Conservation (phyloP, 2,113 vertebrate genomes). For the Paraplagusia blochii region DNA sequence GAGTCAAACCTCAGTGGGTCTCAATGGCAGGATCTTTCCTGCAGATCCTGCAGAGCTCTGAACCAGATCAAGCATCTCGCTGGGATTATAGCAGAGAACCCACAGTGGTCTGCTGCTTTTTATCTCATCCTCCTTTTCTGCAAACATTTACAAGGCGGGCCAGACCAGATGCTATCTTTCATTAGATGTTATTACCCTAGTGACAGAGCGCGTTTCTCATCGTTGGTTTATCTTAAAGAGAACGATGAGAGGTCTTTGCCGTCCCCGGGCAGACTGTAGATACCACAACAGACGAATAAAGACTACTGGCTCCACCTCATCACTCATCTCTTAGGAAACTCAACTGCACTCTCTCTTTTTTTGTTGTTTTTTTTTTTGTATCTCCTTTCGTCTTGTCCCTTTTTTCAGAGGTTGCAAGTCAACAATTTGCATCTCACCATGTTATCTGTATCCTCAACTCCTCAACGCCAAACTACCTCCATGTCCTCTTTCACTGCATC, state of each 20-base stretch:
- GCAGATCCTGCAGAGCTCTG: slow-evolving; percentile 34
- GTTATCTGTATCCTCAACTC: too few relatives aligned
- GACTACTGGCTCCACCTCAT: slow-evolving; percentile 3
- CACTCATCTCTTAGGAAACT: slow-evolving; percentile 12
- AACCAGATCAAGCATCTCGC: slow-evolving; percentile 21
- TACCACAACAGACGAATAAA: slow-evolving; percentile 18
- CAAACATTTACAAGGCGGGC: slow-evolving; percentile 44
- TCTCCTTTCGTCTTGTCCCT: too few relatives aligned
- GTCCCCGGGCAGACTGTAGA: slow-evolving; percentile 4
- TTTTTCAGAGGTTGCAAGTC: too few relatives aligned
- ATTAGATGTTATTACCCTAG: slow-evolving; percentile 41
- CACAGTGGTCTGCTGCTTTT: slow-evolving; percentile 36
- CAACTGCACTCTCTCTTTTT: not conserved
- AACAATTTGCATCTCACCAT: too few relatives aligned
- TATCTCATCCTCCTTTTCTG: slow-evolving; percentile 33
- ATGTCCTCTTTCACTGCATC: too few relatives aligned
- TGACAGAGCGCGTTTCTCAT: slow-evolving; percentile 49
- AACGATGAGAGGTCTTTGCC: slow-evolving; percentile 2
- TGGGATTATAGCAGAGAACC: slow-evolving; percentile 27
- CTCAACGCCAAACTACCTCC: too few relatives aligned
- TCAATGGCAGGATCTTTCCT: slow-evolving; percentile 33
- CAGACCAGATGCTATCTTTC: slow-evolving; percentile 48
- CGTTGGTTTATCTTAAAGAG: slow-evolving; percentile 32
- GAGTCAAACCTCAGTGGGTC: slow-evolving; percentile 55
- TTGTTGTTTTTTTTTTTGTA: too few relatives aligned